Evolutionary conservation across 2,888 invertebrate species (phyloP), one percentile per base, ranked within the genome.

Genomic region (Nomada fabriciana): DNA sequence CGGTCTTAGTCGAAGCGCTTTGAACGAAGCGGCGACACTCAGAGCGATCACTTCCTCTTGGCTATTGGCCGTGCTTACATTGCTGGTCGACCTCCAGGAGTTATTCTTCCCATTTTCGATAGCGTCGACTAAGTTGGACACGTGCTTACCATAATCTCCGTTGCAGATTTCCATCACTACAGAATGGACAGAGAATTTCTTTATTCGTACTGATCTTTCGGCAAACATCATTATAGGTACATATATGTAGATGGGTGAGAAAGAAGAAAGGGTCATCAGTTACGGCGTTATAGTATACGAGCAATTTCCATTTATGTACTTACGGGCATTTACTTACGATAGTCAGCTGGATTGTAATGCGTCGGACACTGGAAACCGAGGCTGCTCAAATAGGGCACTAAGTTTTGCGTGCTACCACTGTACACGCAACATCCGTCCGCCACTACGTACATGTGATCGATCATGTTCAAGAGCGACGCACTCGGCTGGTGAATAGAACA

Each of bases 401-500:
- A 94, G 76, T 96, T 96, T 47, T 95, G 95, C 0, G 97, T 96
- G 0, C 97, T 96, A 11, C 98, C 98, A 80, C 97, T 96, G 92
- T 97, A 98, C 23, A 97, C 96, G 91, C 97, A 98, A 85, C 95
- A 95, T 0, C 98, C 98, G 50, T 96, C 96, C 0, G 97, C 96
- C 23, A 99, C 94, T 50, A 97, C 97, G 93, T 98, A 98, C 57
- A 98, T 94, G 92, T 98, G 96, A 94, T 98, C 98, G 93, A 98
- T 97, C 96, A 98, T 97, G 90, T 97, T 96, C 89, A 98, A 96
- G 61, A 98, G 95, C 67, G 96, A 95, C 2, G 98, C 98, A 80
- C 98, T 98, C 0, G 98, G 98, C 93, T 98, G 98, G 94, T 98
- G 98, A 91, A 98, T 97, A 23, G 97, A 97, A 91, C 97, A 97